These are phyloP conservation scores for Podiceps cristatus DNA, from an alignment of 2,113 vertebrate species.

Conservation along the genomic window DNA sequence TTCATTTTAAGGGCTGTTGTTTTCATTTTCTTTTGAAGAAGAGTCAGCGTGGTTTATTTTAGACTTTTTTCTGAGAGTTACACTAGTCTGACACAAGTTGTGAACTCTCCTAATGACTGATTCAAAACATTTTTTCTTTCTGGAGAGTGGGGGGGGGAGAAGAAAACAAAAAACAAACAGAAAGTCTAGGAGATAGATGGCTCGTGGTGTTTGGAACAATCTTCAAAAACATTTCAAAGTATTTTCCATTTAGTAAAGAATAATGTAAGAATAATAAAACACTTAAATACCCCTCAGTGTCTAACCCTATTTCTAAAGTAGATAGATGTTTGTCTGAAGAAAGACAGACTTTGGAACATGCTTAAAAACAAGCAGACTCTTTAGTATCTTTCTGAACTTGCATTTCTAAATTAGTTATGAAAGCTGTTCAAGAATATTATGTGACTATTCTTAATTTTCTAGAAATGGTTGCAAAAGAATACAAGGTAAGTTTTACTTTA, in stretches of 20 bases:
- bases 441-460: neutral
- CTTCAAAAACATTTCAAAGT: constrained; percentile 30
- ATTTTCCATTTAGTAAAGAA: constrained; percentile 24
- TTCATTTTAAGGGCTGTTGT: constrained; percentile 22
- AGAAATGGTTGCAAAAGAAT: neutral
- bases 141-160: neutral
- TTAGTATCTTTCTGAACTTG: neutral
- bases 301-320: neutral
- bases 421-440: neutral
- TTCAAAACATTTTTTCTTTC: neutral
- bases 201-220: constrained; percentile 3
- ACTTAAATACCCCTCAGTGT: neutral
- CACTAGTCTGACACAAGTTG: neutral
- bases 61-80: constrained; percentile 11
- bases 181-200: neutral
- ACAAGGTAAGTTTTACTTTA: neutral
- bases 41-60: constrained; percentile 51
- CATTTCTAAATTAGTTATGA: neutral
- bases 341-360: neutral
- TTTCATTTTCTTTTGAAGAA: constrained; percentile 60
- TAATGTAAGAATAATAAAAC: neutral
- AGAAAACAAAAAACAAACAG: neutral
- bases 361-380: neutral
- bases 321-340: neutral
- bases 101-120: constrained; percentile 29